Evolutionary conservation across 2,888 invertebrate species (phyloP), one percentile per base, ranked within the genome.

Genomic region (Trissoscelio sp.): DNA sequence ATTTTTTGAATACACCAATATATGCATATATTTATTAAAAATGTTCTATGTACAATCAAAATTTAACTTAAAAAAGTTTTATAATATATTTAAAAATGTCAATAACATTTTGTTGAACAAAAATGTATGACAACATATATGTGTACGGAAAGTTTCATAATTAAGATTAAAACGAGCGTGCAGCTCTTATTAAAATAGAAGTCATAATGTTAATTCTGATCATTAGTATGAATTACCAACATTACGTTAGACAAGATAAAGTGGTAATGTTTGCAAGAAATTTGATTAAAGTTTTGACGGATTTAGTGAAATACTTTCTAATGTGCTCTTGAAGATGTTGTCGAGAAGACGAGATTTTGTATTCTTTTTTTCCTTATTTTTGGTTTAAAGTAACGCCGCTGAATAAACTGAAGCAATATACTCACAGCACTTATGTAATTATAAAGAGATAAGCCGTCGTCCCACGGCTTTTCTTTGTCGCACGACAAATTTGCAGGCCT

Each of bases 401-500:
- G 9, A 24, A 28, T 11, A 51, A 42, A 37, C 14, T 53, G 34
- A 62, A 48, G 20, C 20, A 39, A 16, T 31, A 11, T 87, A 92
- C 93, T 92, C 92, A 95, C 95, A 34, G 95, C 93, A 90, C 95
- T 95, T 83, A 96, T 94, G 89, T 95, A 95, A 91, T 96, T 95
- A 91, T 95, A 95, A 9, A 96, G 92, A 0, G 95, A 94, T 44
- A 95, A 92, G 6, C 97, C 97, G 85, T 96, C 96, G 66, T 93
- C 93, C 96, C 97, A 96, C 0, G 96, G 95, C 48, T 93, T 92
- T 82, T 96, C 97, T 2, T 93, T 93, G 57, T 97, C 96, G 88
- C 97, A 97, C 3, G 96, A 96, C n/a, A 96, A 93, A 92, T 97
- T 97, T 51, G 94, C 94, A 0, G 95, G 93, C 22, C 93, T 93